Conservation (phyloP, 2,797 vertebrate species). For the Leptodon cayanensis region DNA sequence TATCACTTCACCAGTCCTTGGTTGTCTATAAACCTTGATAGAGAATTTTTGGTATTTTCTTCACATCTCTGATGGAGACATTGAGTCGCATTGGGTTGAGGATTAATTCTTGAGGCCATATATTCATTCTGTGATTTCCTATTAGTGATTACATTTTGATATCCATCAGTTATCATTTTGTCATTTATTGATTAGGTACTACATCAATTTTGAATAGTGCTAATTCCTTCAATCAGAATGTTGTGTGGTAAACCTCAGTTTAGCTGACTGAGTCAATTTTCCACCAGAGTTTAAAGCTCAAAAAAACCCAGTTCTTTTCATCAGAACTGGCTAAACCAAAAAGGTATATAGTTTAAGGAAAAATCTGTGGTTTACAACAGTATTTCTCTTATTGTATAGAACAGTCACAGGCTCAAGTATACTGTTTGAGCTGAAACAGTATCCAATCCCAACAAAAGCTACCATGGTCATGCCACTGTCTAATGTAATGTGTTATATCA, state of each 20-base stretch:
- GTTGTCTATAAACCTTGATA: background rate
- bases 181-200: background rate
- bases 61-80: background rate
- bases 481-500: background rate
- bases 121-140: background rate
- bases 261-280: background rate
- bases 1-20: background rate
- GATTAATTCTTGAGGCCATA: background rate
- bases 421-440: background rate
- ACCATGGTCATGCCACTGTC: background rate
- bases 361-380: background rate
- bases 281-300: background rate
- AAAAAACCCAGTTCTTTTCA: background rate
- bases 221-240: background rate
- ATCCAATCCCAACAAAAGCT: background rate
- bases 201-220: background rate
- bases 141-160: background rate
- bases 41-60: background rate
- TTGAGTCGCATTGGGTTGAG: background rate
- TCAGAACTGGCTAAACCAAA: background rate
- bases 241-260: background rate
- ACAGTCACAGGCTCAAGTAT: background rate
- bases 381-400: background rate
- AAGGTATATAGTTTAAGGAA: background rate
- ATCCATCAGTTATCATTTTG: background rate